phyloP scores from a whole-genome alignment of 2,113 vertebrate species.

The Peromyscus polionotus region DNA sequence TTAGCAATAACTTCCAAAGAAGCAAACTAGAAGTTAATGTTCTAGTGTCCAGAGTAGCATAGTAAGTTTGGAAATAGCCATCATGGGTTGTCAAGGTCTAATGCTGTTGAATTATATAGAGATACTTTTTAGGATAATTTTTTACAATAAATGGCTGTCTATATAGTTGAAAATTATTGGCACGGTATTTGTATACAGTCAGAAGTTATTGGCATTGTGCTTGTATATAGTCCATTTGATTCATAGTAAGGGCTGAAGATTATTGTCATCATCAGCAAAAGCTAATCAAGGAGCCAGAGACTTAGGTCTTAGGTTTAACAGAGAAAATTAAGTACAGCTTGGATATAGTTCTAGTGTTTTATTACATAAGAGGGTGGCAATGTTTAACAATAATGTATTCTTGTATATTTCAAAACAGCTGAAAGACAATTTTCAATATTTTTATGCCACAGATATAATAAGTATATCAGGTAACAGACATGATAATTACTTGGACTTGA shows the following conservation, averaged over 20 bases:
- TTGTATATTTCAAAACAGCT: not conserved
- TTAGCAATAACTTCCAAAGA: constrained; percentile 23
- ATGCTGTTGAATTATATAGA: not conserved
- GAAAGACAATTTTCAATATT: not conserved
- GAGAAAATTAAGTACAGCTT: not conserved
- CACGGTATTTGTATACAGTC: not conserved
- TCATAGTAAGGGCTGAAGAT: constrained; percentile 13
- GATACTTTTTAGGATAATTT: not conserved
- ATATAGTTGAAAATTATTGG: constrained; percentile 22
- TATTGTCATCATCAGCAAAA: constrained; percentile 9
- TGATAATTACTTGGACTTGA: not conserved
- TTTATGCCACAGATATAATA: not conserved
- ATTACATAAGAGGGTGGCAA: not conserved
- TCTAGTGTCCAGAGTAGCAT: not conserved
- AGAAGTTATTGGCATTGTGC: not conserved
- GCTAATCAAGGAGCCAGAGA: not conserved
- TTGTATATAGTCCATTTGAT: constrained; percentile 21
- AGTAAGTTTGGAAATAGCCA: not conserved
- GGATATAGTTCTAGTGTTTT: not conserved
- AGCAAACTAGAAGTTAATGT: not conserved
- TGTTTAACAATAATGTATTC: not conserved
- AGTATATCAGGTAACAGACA: not conserved
- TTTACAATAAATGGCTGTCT: not conserved
- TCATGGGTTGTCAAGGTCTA: not conserved
- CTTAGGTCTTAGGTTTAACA: not conserved